Base-by-base conservation (phyloP, 2,888 invertebrate species). In the Agrochola lota region DNA sequence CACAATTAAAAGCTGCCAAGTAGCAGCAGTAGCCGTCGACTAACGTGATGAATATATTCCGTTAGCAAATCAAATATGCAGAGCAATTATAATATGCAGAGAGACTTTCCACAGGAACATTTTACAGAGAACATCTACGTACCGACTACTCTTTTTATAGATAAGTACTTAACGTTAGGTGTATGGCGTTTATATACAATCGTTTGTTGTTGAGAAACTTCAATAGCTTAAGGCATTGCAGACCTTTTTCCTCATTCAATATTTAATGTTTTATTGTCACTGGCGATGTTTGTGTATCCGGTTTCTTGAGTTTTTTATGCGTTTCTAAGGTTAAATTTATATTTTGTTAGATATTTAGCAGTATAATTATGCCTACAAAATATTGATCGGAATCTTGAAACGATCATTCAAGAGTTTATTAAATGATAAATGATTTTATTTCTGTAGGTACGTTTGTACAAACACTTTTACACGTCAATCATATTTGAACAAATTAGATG, bases 1-100 rank as follows among this genome's bases (percentile, higher is more conserved):
- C 35, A 77, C 46, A 68, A 76, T 69, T 72, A 72, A 23, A 72
- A 57, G 26, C 66, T 63, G 43, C 52, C 73, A 43, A 62, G 66
- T 52, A 66, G 30, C 66, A 57, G 35, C 15, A 26, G 57, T 46
- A 68, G 46, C 64, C 60, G 63, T 55, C 23, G 43, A 35, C 57
- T 70, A 57, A 57, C 70, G 60, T 57, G 66, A 81, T 79, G 59
- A 82, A 79, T 84, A 84, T 67, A 82, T 84, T 84, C 74, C 63
- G 43, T 59, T 68, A 63, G 23, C 35, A 74, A 82, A 80, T 80
- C 68, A 84, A 84, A 82, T 84, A 71, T 80, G 70, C 81, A 71
- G 52, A 79, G 70, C 74, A 82, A 82, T 82, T 74, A 84, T 71
- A 82, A 84, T 74, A 74, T 82, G 70, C 71, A 80, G 74, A 82